phyloP scores from a whole-genome alignment of 1,140 invertebrate genomes.

The Contarinia nasturtii region DNA sequence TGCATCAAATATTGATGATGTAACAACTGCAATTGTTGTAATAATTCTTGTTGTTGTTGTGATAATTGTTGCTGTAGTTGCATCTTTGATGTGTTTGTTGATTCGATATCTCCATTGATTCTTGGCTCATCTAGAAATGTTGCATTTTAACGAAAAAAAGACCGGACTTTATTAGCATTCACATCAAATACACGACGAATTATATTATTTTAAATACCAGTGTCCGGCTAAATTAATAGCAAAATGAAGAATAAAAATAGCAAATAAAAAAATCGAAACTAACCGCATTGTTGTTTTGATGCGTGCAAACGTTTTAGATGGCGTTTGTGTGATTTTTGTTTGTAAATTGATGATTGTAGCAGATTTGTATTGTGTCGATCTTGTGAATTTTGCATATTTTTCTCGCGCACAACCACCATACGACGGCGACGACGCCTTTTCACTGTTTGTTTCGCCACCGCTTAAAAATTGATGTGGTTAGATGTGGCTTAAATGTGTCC shows the following conservation, averaged over 20 bases:
- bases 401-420: background rate
- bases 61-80: slow-evolving; percentile 7
- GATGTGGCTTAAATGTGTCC: too few species aligned
- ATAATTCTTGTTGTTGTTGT: slow-evolving; percentile 7
- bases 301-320: background rate
- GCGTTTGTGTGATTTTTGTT: background rate
- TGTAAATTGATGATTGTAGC: background rate
- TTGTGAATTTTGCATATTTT: slow-evolving; percentile 2
- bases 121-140: background rate
- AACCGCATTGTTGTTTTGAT: background rate
- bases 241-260: too few species aligned
- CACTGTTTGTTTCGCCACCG: background rate
- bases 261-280: too few species aligned
- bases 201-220: too few species aligned
- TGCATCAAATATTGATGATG: slow-evolving; percentile 7
- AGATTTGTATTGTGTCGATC: background rate
- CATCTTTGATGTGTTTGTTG: slow-evolving; percentile 1
- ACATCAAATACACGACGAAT: too few species aligned
- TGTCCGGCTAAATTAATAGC: too few species aligned
- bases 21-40: slow-evolving; percentile 7
- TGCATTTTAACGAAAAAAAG: background rate
- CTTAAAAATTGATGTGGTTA: too few species aligned
- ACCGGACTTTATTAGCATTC: too few species aligned
- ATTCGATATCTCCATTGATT: too few species aligned
- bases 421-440: background rate